A percentile compares a stretch with the other conserved stretches of the same genome.
phyloP scores from a whole-genome alignment of 1,140 invertebrate genomes.

The Phymorhynchus buccinoides region DNA sequence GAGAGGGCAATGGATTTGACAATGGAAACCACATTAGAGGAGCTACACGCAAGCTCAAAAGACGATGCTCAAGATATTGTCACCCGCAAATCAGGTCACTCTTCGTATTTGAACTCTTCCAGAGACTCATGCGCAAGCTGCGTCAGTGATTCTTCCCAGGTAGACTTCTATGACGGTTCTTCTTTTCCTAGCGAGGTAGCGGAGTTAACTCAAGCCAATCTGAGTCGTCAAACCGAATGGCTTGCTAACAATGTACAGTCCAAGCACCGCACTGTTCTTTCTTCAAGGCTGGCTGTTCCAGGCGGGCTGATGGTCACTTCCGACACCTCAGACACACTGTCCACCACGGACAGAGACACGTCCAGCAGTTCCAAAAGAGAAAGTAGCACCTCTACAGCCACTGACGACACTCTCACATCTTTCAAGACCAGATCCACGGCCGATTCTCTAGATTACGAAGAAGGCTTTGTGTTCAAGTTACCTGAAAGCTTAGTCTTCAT shows the following conservation, averaged over 20 bases:
- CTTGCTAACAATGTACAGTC: too few species aligned
- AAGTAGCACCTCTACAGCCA: conserved; percentile 30
- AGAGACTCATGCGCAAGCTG: background rate
- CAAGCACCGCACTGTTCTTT: background rate
- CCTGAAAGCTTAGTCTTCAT: conserved; percentile 32
- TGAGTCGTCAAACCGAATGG: background rate
- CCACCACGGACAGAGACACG: conserved; percentile 28
- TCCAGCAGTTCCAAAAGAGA: conserved; percentile 27
- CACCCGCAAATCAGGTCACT: background rate
- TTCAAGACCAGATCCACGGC: conserved; percentile 36
- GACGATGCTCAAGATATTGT: background rate
- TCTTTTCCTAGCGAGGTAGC: background rate
- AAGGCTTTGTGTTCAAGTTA: conserved; percentile 24
- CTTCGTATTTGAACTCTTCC: background rate
- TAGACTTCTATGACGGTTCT: background rate
- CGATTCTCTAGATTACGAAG: conserved; percentile 29
- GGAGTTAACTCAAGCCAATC: background rate
- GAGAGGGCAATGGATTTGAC: background rate
- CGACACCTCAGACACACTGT: conserved; percentile 23
- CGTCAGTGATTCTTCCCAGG: background rate
- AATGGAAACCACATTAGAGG: background rate
- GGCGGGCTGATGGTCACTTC: background rate
- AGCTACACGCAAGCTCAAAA: background rate
- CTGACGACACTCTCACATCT: conserved; percentile 33
- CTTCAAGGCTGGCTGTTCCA: background rate